Conservation (phyloP, 1,140 invertebrate genomes). For the Neodiprion fabricii region DNA sequence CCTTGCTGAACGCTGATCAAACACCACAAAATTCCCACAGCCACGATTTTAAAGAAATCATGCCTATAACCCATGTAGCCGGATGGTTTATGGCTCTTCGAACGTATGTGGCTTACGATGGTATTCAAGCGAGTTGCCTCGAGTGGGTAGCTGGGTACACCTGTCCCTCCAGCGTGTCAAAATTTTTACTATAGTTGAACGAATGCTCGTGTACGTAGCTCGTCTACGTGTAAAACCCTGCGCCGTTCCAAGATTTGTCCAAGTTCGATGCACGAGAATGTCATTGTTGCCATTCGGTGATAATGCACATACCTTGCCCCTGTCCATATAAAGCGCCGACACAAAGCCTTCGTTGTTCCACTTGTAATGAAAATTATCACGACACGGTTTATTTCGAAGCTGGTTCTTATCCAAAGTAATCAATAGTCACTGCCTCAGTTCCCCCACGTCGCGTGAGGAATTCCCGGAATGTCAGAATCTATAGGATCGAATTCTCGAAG, state of each 20-base stretch:
- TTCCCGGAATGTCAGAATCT: too few relatives aligned
- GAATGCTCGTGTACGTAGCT: too few relatives aligned
- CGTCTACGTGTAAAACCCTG: background rate
- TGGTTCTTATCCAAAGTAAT: too few relatives aligned
- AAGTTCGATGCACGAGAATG: background rate
- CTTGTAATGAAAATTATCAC: too few relatives aligned
- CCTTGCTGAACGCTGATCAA: conserved; percentile 37
- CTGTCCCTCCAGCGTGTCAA: too few relatives aligned
- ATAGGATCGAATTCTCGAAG: too few relatives aligned
- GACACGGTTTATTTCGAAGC: too few relatives aligned
- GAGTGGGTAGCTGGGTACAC: background rate
- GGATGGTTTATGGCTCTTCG: background rate
- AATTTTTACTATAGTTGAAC: too few relatives aligned
- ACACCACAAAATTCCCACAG: conserved; percentile 25
- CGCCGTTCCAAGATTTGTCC: background rate
- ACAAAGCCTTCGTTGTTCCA: too few relatives aligned
- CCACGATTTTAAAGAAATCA: conserved; percentile 17
- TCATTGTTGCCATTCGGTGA: background rate
- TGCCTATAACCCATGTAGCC: background rate
- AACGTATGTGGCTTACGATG: background rate
- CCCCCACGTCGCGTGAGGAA: too few relatives aligned
- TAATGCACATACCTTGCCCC: background rate
- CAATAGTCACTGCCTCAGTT: too few relatives aligned
- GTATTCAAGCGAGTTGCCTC: background rate
- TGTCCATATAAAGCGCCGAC: too few relatives aligned